Base-by-base conservation (phyloP, 2,113 vertebrate species). In the Osmerus mordax region DNA sequence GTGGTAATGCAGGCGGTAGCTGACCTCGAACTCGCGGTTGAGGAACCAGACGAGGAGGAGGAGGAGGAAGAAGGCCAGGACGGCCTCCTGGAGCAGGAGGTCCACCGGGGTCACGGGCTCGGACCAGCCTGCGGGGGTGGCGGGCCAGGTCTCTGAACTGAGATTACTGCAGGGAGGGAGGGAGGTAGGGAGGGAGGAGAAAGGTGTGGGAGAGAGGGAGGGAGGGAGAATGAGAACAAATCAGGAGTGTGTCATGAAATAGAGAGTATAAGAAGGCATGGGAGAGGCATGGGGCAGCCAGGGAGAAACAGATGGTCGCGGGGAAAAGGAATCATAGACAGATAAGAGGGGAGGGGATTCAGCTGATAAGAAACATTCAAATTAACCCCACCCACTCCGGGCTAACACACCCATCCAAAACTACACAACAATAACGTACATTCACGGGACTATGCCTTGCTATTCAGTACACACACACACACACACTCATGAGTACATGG, bases 1-100 rank as follows among this genome's bases (percentile, higher is more conserved):
- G 0, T 99, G 97, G 90, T 99, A 99, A 90, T 99, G 97, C 6
- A 99, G 94, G 2, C 97, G 96, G 89, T 99, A 98, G 72, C 96
- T 97, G 89, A 99, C 95, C 85, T 99, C 97, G 0, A 98, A 96
- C 87, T 99, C 98, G 0, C 97, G 94, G 73, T 98, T 99, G 79
- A 99, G 93, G 87, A 99, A 98, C 97, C 98, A 99, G 73, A 99
- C 95, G 28, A 99, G 87, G 52, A 99, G 92, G 0, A 99, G 94
- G 32, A 98, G 93, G 60, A 98, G 92, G 79, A 97, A 95, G 87
- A 95, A 93, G 29, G 95, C 93, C 61, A 99, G 89, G 32, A 94
- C 76, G 3, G 92, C 90, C 80, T 99, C 98, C 66, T 91, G 92
- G 65, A 96, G 87, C 0, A 96, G 85, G 4, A 91, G 85, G 61